phyloP scores from a whole-genome alignment of 2,888 invertebrate species.

The Idaea straminata region DNA sequence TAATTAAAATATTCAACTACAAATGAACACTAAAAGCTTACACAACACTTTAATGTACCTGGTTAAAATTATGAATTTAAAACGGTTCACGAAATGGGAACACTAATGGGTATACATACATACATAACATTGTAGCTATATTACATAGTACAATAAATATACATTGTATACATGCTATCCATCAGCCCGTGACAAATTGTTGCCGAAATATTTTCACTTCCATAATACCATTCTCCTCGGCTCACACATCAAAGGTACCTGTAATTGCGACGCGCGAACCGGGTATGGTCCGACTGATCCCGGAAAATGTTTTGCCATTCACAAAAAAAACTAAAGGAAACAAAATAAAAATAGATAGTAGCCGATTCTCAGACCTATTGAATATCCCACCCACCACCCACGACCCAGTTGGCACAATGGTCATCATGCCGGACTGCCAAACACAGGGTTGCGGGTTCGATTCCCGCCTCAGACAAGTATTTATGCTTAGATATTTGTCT shows the following conservation, averaged over 20 bases:
- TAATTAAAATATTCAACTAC: background rate
- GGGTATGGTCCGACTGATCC: slow-evolving; percentile 14
- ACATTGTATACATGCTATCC: slow-evolving; percentile 26
- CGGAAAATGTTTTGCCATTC: slow-evolving; percentile 4
- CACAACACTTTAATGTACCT: background rate
- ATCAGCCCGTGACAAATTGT: slow-evolving; percentile 40
- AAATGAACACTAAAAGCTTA: background rate
- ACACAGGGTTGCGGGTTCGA: no score
- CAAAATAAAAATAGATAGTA: no score
- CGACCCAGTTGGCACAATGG: no score
- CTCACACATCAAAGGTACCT: slow-evolving; percentile 43
- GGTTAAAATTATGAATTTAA: background rate
- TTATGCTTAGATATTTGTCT: no score
- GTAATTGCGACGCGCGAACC: slow-evolving; percentile 34
- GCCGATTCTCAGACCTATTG: no score
- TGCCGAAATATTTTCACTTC: slow-evolving; percentile 39
- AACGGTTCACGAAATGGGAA: background rate
- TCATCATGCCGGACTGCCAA: no score
- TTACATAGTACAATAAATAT: no score
- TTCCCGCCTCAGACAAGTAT: no score
- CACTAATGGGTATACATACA: background rate
- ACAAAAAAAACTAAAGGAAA: no score
- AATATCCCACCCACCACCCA: no score
- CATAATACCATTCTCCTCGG: slow-evolving; percentile 43
- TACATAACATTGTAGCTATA: background rate